Evolutionary conservation across 1,140 invertebrate genomes (phyloP).

Genomic region (Drosophila sp.): DNA sequence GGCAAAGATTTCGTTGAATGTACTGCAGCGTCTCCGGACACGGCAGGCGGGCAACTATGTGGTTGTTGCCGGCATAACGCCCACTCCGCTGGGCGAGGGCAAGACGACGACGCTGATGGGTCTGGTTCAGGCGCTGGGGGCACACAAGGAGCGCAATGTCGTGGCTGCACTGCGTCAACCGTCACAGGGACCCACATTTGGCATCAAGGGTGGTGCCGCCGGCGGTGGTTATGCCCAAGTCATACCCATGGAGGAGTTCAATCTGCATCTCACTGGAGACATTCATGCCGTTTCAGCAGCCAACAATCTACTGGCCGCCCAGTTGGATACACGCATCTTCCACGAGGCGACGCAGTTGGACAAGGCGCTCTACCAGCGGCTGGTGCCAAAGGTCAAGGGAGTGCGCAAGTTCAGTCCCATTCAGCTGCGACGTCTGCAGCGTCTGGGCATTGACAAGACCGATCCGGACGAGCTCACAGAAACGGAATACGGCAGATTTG

Average conservation of each 20-base stretch:
- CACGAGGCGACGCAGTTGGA: constrained; percentile 97
- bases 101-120: constrained; percentile 99
- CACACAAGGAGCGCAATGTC: constrained; percentile 93
- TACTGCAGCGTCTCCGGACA: constrained; percentile 90
- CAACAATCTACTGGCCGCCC: constrained; percentile 98
- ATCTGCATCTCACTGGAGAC: constrained; percentile 99
- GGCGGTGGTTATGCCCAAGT: constrained; percentile 88
- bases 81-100: constrained; percentile 98
- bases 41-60: constrained; percentile 95
- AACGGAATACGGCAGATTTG: constrained; percentile 93
- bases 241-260: constrained; percentile 99
- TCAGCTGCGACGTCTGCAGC: constrained; percentile 91
- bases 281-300: constrained; percentile 99
- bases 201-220: constrained; percentile 91
- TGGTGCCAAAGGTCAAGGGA: constrained; percentile 93
- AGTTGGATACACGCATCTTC: constrained; percentile 97
- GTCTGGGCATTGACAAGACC: constrained; percentile 94
- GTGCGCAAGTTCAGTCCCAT: constrained; percentile 92
- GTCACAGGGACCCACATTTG: constrained; percentile 99
- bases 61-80: constrained; percentile 98
- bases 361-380: constrained; percentile 92
- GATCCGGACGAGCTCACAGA: constrained; percentile 92
- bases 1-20: constrained; percentile 95
- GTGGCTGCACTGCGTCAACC: constrained; percentile 99
- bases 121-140: constrained; percentile 95